Evolutionary conservation across 2,113 vertebrate species (phyloP), one percentile per base, ranked within the genome.

Genomic region (Cisticola juncidis): DNA sequence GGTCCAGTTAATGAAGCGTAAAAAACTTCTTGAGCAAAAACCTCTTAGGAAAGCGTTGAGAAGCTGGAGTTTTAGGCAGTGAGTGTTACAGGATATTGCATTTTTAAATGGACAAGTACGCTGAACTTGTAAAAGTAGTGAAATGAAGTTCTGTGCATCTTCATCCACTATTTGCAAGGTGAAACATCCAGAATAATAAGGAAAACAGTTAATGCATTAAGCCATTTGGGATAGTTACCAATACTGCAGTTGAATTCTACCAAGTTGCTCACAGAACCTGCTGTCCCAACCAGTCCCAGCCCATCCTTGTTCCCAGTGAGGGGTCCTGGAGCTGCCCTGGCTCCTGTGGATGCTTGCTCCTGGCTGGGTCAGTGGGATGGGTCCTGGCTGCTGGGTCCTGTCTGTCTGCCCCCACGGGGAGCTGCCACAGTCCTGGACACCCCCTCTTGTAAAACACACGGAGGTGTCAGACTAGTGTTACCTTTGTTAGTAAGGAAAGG

Each of bases 371-470:
- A 35, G 7, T 25, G 42, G 31, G n/a, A 45, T 11, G 14, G 6
- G 14, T 78, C n/a, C 84, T 38, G 58, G 44, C 54, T 71, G 31
- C 56, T 36, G 31, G 22, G 14, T 51, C 28, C 15, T 54, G 24
- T 14, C 24, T 54, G 26, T 23, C 40, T 3, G 5, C 3, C 11
- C 17, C 13, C 23, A 11, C 36, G 7, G 20, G 12, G 18, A 72
- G 2, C 8, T 36, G 12, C 44, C 1, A 0, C 0, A 0, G 8
- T 72, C 12, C 25, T 1, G 1, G n/a, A 42, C 28, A 62, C 9
- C 4, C 9, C 18, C 3, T 42, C 26, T n/a, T 50, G 28, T 18
- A 24, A 64, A 86, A 70, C 21, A 11, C 25, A 6, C 47, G 57
- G 60, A 38, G 38, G n/a, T 73, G 50, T 9, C 66, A 44, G 13